Conservation (phyloP, 2,888 invertebrate species). For the Colostygia pectinataria region DNA sequence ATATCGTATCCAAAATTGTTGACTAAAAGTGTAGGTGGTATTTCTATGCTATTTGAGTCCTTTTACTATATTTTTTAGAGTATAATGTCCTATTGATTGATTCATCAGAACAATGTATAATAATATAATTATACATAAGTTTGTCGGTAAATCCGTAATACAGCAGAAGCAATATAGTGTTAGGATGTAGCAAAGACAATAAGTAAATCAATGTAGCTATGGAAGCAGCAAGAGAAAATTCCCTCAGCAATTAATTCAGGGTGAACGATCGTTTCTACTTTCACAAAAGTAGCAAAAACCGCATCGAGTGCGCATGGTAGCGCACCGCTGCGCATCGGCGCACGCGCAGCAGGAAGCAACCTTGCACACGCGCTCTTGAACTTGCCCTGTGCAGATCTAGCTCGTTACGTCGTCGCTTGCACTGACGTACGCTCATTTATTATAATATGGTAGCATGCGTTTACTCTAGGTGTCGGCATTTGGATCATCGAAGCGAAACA, state of each 20-base stretch:
- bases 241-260: conserved; percentile 25
- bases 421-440: conserved; percentile 23
- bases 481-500: too few species aligned
- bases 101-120: too few species aligned
- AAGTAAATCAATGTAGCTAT: too few species aligned
- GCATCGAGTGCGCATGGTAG: conserved; percentile 32
- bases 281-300: conserved; percentile 34
- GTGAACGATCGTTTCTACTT: conserved; percentile 40
- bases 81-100: too few species aligned
- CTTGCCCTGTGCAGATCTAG: conserved; percentile 60
- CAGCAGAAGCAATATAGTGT: too few species aligned
- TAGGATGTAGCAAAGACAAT: too few species aligned
- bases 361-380: conserved; percentile 71
- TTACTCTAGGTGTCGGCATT: not conserved
- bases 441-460: conserved; percentile 3
- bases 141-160: too few species aligned
- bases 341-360: conserved; percentile 74
- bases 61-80: too few species aligned
- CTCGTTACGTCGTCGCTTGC: conserved; percentile 37
- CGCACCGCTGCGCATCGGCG: conserved; percentile 49
- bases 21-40: too few species aligned
- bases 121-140: too few species aligned
- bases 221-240: conserved; percentile 26
- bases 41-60: too few species aligned
- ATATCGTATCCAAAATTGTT: too few species aligned